Evolutionary conservation across 2,888 invertebrate genomes (phyloP), one percentile per base, ranked within the genome.

Genomic region (Tenthredo mesomela): DNA sequence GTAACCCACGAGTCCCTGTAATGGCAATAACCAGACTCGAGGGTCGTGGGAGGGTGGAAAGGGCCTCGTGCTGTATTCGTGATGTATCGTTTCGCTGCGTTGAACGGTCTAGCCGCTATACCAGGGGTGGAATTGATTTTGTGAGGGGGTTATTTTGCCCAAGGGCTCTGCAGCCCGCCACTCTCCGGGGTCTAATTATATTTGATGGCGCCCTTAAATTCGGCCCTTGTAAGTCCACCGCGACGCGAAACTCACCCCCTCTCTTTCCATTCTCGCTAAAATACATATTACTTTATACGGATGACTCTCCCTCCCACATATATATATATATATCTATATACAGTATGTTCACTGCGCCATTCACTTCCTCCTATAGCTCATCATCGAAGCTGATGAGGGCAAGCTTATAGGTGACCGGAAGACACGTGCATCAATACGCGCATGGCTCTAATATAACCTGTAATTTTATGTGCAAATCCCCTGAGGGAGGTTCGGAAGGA

Each of bases 1-100:
- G 88, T 87, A 88, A 86, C 87, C 86, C 85, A 88, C 88, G 87
- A 86, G 86, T 84, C 75, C 86, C 89, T 77, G 87, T 88, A 87
- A 83, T 87, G 86, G 87, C 88, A 87, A 88, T 88, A 88, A 88
- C 88, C 85, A 88, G 86, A 86, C 86, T 86, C 80, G 25, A 80
- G 80, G 80, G 80, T 54, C 50, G 75, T 25, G 77, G 77, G 50
- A 77, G 50, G 77, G 77, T 25, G 77, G 77, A 33, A 40, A 43
- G 73, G 73, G 77, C 54, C 25, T 80, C 61, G 58, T 40, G 33
- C 40, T 43, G 80, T 80, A 80, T 80, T 80, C 61, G 58, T 80
- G 80, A 80, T 80, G 80, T 80, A 80, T 80, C 80, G 80, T 80
- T 80, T 80, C 80, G 80, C 80, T 80, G 80, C 80, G 80, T 80